Conservation (phyloP, 2,113 vertebrate species). For the Petaurus breviceps region DNA sequence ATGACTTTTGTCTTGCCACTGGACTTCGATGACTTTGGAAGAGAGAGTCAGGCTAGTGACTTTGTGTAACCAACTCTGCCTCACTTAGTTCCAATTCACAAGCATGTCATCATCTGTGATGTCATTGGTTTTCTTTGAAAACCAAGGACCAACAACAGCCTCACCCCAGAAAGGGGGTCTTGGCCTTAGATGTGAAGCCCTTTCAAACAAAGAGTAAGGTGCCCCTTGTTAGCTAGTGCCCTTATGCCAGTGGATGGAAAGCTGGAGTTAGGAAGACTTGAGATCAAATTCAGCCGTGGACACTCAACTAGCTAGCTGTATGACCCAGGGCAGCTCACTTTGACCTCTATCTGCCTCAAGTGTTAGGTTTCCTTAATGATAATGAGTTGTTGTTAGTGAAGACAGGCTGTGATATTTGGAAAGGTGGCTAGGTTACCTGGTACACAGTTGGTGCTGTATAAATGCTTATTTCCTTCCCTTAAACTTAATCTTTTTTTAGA, state of each 20-base stretch:
- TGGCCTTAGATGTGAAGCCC: background rate
- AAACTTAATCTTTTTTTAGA: background rate
- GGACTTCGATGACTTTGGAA: background rate
- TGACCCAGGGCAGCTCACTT: background rate
- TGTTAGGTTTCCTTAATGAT: conserved; percentile 17
- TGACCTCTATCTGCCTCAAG: background rate
- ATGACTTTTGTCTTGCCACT: background rate
- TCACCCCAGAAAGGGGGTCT: background rate
- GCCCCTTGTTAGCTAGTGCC: background rate
- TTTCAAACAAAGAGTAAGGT: background rate
- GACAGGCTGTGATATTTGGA: background rate
- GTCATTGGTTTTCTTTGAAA: background rate
- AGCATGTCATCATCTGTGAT: background rate
- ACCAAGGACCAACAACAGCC: background rate
- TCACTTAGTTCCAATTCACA: background rate
- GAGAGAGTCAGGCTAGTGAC: background rate
- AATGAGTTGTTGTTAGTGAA: background rate
- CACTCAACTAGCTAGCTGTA: background rate
- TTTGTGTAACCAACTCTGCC: background rate
- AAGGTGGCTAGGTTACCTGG: background rate
- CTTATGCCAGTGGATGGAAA: background rate
- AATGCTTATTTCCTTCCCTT: background rate
- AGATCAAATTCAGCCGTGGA: background rate
- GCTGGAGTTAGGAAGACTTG: background rate
- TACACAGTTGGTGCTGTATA: background rate